Evolutionary conservation across 1,140 invertebrate species (phyloP).

Genomic region (Anastatus disparis): DNA sequence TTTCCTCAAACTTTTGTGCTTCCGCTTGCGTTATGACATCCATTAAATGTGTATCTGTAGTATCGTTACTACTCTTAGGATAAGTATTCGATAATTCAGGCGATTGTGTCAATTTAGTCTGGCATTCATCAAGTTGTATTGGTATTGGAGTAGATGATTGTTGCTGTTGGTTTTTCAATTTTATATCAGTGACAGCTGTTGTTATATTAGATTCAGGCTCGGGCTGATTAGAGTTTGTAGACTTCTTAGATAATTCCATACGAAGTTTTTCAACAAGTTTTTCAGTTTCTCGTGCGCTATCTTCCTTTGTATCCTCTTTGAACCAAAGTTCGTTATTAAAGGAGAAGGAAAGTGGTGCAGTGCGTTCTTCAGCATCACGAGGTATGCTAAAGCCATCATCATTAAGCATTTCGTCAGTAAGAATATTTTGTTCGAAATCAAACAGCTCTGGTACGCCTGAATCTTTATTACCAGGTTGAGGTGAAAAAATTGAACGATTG

Average conservation of each 20-base stretch:
- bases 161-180: not conserved
- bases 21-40: not conserved
- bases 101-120: not conserved
- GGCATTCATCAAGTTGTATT: slow-evolving; percentile 5
- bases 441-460: slow-evolving; percentile 70
- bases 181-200: slow-evolving; percentile 16
- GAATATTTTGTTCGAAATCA: slow-evolving; percentile 75
- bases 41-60: not conserved
- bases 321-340: slow-evolving; percentile 74
- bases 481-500: slow-evolving; percentile 78
- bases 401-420: slow-evolving; percentile 71
- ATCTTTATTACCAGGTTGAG: slow-evolving; percentile 74
- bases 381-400: slow-evolving; percentile 73
- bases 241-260: slow-evolving; percentile 75
- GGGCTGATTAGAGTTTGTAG: slow-evolving; percentile 65
- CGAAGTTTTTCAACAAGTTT: slow-evolving; percentile 82
- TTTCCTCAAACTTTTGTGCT: slow-evolving; percentile 52
- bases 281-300: slow-evolving; percentile 78
- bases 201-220: slow-evolving; percentile 54
- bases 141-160: slow-evolving; percentile 12
- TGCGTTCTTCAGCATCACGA: slow-evolving; percentile 70
- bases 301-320: slow-evolving; percentile 83
- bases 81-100: not conserved
- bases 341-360: slow-evolving; percentile 73
- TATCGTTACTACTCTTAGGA: slow-evolving; percentile 17